These are phyloP conservation scores for Hexactinellida sp. DNA, from an alignment of 37 sponge, comb jelly and placozoan genomes.

Conservation along the genomic window DNA sequence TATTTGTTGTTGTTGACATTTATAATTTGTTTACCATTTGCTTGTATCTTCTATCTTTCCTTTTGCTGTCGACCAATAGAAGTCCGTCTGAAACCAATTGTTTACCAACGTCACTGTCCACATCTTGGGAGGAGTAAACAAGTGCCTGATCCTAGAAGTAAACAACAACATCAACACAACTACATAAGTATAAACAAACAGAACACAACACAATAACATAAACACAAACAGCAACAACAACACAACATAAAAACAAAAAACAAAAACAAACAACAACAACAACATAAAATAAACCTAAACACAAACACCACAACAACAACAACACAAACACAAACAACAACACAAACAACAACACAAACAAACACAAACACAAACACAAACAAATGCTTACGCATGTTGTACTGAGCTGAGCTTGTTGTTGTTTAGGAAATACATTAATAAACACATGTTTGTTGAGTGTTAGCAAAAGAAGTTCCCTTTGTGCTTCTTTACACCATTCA, in stretches of 20 bases:
- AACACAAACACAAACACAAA: no score
- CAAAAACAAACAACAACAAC: not conserved
- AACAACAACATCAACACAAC: not conserved
- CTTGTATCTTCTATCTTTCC: not conserved
- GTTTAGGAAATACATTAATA: not conserved
- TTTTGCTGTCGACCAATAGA: not conserved
- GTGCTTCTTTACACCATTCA: slow-evolving; percentile 5
- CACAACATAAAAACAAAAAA: not conserved
- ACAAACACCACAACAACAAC: not conserved
- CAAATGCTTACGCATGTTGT: no score
- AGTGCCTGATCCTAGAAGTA: not conserved
- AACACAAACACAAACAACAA: not conserved
- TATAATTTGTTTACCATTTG: not conserved
- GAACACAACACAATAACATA: not conserved
- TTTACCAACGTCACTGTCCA: not conserved
- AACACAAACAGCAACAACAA: not conserved
- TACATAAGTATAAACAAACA: not conserved
- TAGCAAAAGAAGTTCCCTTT: not conserved
- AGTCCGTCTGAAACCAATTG: not conserved
- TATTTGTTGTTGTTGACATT: not conserved
- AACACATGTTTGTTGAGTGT: not conserved
- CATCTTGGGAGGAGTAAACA: not conserved
- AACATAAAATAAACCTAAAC: no score
- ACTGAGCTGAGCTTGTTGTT: no score
- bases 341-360: not conserved